These are phyloP conservation scores for Zoanthus sansibaricus DNA, from an alignment of 92 coral and sea anemone genomes.

Conservation along the genomic window DNA sequence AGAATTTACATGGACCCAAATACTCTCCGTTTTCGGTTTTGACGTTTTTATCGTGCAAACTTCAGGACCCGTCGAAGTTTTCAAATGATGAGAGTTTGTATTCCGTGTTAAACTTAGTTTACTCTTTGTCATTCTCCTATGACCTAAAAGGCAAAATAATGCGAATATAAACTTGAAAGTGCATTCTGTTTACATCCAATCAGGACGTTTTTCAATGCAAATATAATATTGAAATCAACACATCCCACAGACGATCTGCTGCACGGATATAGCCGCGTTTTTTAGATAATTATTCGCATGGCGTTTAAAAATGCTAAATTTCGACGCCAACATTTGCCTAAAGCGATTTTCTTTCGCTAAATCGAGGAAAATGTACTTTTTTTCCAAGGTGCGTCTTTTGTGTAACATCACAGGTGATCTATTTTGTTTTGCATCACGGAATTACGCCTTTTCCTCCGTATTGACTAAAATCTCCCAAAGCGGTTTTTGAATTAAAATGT, in stretches of 20 bases:
- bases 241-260: not conserved
- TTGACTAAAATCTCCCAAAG: not conserved
- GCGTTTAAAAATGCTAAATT: not conserved
- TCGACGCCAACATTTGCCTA: slow-evolving; percentile 4
- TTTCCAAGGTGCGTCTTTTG: slow-evolving; percentile 3
- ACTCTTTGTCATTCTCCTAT: slow-evolving; percentile 4
- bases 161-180: slow-evolving; percentile 12
- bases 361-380: not conserved
- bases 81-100: slow-evolving; percentile 6
- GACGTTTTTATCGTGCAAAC: not conserved
- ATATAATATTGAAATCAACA: slow-evolving; percentile 20
- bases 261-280: slow-evolving; percentile 27
- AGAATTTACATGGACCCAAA: slow-evolving; percentile 20
- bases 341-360: slow-evolving; percentile 5
- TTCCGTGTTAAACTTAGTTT: slow-evolving; percentile 10
- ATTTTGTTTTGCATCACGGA: not conserved
- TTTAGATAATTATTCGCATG: slow-evolving; percentile 6
- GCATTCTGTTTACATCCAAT: slow-evolving; percentile 30
- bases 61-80: not conserved
- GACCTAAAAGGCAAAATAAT: not conserved
- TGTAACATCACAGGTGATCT: slow-evolving; percentile 14
- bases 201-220: slow-evolving; percentile 20
- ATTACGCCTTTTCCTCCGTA: not conserved
- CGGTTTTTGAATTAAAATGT: not conserved
- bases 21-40: slow-evolving; percentile 11